Evolutionary conservation across 2,797 vertebrate genomes (phyloP).

Genomic region (Chrysolophus pictus): DNA sequence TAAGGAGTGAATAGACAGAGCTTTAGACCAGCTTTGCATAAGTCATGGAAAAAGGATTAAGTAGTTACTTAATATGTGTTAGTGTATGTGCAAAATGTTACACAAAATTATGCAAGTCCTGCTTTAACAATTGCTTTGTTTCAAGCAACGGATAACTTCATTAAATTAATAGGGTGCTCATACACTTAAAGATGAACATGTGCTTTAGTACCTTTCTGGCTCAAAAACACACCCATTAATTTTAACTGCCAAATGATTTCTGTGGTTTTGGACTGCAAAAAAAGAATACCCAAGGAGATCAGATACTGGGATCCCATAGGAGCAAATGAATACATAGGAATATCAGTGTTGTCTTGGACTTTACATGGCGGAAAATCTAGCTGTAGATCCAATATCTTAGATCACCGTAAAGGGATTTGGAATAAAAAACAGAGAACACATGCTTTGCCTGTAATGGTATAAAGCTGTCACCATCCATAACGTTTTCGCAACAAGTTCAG

Average conservation of each 20-base stretch:
- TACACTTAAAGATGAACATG: background rate
- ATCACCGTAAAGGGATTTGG: constrained; percentile 4
- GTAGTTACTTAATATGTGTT: constrained; percentile 15
- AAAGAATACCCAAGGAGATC: constrained; percentile 63
- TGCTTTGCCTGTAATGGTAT: background rate
- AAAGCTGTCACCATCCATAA: background rate
- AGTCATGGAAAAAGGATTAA: background rate
- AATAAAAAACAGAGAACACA: background rate
- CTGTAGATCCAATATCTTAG: constrained; percentile 27
- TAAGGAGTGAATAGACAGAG: background rate
- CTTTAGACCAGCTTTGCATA: background rate
- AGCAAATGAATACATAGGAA: constrained; percentile 38
- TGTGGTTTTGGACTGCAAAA: constrained; percentile 72
- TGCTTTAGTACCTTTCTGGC: constrained; percentile 11
- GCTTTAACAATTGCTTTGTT: background rate
- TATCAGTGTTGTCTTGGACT: constrained; percentile 16
- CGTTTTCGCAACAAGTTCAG: background rate
- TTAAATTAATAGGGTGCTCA: background rate
- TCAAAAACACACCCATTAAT: constrained; percentile 47
- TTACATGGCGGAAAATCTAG: background rate
- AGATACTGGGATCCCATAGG: constrained; percentile 41
- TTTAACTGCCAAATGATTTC: constrained; percentile 65
- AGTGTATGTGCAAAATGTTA: constrained; percentile 54
- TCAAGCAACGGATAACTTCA: background rate
- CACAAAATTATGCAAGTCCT: constrained; percentile 41